A percentile compares a stretch with the other conserved stretches of the same genome.
Evolutionary conservation across 2,888 invertebrate genomes (phyloP).

Genomic region (Sesia apiformis): DNA sequence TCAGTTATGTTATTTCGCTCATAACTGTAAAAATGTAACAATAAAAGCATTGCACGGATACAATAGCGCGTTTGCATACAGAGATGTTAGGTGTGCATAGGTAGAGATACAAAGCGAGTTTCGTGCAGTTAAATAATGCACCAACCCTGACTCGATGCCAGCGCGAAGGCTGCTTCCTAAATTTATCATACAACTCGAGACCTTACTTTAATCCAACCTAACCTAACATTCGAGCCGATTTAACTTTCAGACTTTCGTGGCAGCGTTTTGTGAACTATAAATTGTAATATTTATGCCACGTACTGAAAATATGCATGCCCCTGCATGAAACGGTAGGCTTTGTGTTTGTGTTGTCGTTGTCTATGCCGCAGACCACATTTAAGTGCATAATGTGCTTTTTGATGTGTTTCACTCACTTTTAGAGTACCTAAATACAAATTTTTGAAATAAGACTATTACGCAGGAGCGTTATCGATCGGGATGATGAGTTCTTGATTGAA

Average conservation of each 20-base stretch:
- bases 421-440: too few relatives aligned
- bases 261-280: background rate
- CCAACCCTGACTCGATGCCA: conserved; percentile 13
- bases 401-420: too few relatives aligned
- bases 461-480: too few relatives aligned
- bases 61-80: background rate
- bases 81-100: background rate
- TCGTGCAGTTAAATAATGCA: conserved; percentile 36
- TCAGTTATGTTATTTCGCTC: too few relatives aligned
- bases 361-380: too few relatives aligned
- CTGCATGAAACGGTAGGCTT: background rate
- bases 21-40: too few relatives aligned
- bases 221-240: conserved; percentile 3
- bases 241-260: conserved; percentile 6
- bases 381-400: too few relatives aligned
- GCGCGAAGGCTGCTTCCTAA: conserved; percentile 17
- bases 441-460: too few relatives aligned
- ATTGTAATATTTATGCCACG: background rate
- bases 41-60: background rate
- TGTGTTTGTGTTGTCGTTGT: too few relatives aligned
- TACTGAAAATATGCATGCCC: background rate
- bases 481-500: too few relatives aligned
- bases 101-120: background rate
- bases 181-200: conserved; percentile 24
- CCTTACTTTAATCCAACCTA: conserved; percentile 15